Conservation (phyloP, 2,113 vertebrate species). For the Sakesphorus luctuosus region DNA sequence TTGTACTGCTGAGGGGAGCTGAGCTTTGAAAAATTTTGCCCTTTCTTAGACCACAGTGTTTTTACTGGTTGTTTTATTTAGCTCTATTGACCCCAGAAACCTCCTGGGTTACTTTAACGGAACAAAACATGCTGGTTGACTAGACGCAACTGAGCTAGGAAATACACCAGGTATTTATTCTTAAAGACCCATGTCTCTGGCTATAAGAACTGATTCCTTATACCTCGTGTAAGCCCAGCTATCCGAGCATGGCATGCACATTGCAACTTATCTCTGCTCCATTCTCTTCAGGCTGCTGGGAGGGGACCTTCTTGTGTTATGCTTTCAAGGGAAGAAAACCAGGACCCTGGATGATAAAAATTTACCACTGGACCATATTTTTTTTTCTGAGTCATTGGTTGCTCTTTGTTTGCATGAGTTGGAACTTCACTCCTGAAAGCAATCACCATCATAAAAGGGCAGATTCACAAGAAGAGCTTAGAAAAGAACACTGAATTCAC, state of each 20-base stretch:
- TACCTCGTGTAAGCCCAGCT: not conserved
- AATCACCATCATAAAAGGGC: not conserved
- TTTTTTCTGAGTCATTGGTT: not conserved
- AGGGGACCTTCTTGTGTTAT: not conserved
- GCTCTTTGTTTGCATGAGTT: not conserved
- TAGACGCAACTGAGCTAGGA: not conserved
- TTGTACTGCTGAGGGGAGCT: rapidly evolving
- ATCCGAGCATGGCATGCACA: not conserved
- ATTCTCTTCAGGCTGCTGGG: not conserved
- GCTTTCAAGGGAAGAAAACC: constrained; percentile 36
- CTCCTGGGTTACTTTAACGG: constrained; percentile 6
- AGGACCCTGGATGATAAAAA: not conserved
- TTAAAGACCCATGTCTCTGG: not conserved
- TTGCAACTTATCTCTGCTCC: not conserved
- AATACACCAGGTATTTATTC: not conserved
- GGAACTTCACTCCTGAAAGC: not conserved
- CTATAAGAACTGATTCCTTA: not conserved
- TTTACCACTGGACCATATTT: not conserved
- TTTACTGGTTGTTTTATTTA: constrained; percentile 43
- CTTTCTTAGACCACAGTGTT: not conserved
- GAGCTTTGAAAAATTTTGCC: not conserved
- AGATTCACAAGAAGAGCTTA: not conserved
- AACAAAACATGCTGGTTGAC: not conserved
- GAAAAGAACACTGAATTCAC: not conserved
- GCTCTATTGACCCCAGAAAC: constrained; percentile 13